Base-by-base conservation (phyloP, 2,797 vertebrate species). In the Sebastes taczanowskii region DNA sequence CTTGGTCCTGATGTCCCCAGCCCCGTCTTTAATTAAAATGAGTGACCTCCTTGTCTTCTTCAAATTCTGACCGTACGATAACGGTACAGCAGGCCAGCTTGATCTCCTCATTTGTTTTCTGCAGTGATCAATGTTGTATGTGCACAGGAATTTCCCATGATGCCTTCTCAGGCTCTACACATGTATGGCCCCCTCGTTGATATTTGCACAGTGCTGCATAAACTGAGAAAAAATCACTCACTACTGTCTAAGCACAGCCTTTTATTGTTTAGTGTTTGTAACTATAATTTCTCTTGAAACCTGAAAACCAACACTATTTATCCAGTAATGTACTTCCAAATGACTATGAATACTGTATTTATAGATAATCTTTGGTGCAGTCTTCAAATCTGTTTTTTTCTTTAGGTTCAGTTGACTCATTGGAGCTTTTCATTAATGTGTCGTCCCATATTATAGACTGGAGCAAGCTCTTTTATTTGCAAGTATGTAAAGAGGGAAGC, bases 171-270 rank as follows among this genome's bases (percentile, higher is more conserved):
- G 30, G 16, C 62, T 61, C 46, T 63, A 27, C 66, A 74, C 11
- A 32, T 16, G 11, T 56, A 55, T 16, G 49, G 18, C 35, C 53
- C 61, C 61, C 27, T 25, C 16, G 2, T 25, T 59, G 25, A 70
- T 34, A 61, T 77, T 64, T 71, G 32, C 61, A 76, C 82, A 75
- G 7, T 62, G 46, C 32, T 22, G 23, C 22, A 65, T 16, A 66
- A 23, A 67, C 4, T 14, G 23, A 71, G 22, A 56, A 22, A 22
- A n/a, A n/a, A 25, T 0, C 23, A 62, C 13, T 66, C 1, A 7
- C n/a, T 25, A 59, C 11, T 46, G 6, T 32, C 25, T 7, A 32
- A 29, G 7, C 30, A 35, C 8, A 22, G 29, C 42, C 25, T 46
- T 73, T 66, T 25, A 49, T 9, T 25, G 11, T 30, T 22, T 11